Percentiles rank a stretch among this genome's conserved stretches.
These are phyloP conservation scores for Andrena dorsata DNA, from an alignment of 2,888 invertebrate species.

Conservation along the genomic window DNA sequence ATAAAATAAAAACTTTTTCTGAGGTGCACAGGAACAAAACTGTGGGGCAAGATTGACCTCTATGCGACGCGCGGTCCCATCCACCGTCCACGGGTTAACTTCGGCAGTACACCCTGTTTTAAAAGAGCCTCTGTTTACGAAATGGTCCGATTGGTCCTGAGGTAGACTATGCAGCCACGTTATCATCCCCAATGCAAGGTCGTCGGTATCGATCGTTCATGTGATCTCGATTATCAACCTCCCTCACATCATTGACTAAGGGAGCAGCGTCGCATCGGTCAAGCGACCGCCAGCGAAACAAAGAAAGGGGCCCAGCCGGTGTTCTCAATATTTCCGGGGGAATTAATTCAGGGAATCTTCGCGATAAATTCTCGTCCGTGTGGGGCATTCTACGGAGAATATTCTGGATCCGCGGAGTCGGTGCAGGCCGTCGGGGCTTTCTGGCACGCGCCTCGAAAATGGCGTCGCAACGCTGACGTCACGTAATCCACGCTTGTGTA, in stretches of 20 bases:
- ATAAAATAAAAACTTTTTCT: no score
- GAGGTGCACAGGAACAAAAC: no score
- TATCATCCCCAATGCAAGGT: not conserved
- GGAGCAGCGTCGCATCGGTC: conserved; percentile 15
- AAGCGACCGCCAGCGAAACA: conserved; percentile 32
- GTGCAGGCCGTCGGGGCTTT: conserved; percentile 64
- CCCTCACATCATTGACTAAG: not conserved
- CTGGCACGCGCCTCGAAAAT: conserved; percentile 83
- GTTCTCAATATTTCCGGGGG: conserved; percentile 54
- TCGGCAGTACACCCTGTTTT: not conserved
- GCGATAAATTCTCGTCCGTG: conserved; percentile 63
- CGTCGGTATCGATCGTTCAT: not conserved
- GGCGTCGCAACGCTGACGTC: conserved; percentile 82
- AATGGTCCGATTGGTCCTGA: not conserved
- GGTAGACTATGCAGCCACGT: not conserved
- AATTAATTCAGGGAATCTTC: conserved; percentile 64
- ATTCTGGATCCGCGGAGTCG: conserved; percentile 62
- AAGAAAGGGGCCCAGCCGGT: conserved; percentile 33
- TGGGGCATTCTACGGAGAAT: conserved; percentile 66
- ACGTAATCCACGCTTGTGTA: conserved; percentile 74
- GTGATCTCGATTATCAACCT: not conserved
- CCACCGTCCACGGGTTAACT: no score
- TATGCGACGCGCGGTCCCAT: no score
- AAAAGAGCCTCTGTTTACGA: not conserved
- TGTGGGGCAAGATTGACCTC: no score